phyloP scores from a whole-genome alignment of 1,140 invertebrate species.

The Drosophila asahinai region DNA sequence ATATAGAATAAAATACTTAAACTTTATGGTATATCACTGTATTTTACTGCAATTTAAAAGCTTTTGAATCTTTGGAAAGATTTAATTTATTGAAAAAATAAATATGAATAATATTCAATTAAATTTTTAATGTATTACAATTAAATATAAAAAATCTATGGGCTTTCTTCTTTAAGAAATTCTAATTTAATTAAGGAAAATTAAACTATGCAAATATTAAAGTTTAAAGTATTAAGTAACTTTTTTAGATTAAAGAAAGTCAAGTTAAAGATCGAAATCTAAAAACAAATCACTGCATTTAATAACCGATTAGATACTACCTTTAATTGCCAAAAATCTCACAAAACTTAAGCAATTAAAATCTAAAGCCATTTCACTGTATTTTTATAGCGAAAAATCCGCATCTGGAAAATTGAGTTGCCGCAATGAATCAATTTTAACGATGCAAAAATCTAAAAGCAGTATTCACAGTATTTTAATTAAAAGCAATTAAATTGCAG shows the following conservation, averaged over 20 bases:
- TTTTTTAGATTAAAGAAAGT: background rate
- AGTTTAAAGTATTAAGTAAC: background rate
- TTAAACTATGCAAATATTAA: background rate
- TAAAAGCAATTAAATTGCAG: constrained; percentile 6
- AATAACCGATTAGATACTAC: background rate
- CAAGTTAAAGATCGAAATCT: background rate
- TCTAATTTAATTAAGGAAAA: background rate
- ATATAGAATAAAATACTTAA: background rate
- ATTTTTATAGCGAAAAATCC: background rate
- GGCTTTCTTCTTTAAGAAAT: background rate
- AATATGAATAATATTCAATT: background rate
- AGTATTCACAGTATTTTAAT: constrained; percentile 1
- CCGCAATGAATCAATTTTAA: constrained; percentile 17
- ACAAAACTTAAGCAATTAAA: background rate
- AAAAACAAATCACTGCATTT: constrained; percentile 2
- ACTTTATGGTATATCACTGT: no score
- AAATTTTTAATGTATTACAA: no score
- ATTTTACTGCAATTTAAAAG: constrained; percentile 5
- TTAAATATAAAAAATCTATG: no score
- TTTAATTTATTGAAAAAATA: background rate
- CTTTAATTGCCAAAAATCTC: constrained; percentile 9
- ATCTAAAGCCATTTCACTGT: constrained; percentile 13
- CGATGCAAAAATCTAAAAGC: constrained; percentile 11
- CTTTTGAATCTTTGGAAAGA: background rate
- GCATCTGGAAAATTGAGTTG: constrained; percentile 14